These are phyloP conservation scores for Myodes glareolus DNA, from an alignment of 2,113 vertebrate species.

Conservation along the genomic window DNA sequence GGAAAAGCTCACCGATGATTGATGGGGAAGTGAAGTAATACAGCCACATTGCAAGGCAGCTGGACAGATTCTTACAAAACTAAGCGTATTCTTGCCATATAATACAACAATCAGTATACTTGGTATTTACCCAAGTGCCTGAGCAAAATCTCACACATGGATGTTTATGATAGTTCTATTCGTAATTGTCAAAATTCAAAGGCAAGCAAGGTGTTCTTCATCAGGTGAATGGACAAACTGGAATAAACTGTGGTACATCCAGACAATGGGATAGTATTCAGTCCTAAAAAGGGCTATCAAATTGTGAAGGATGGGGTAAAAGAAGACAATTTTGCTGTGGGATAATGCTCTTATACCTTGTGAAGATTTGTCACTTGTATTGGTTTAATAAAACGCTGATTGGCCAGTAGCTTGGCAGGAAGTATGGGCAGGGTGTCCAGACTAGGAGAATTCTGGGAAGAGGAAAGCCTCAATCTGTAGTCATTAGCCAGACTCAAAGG, in stretches of 20 bases:
- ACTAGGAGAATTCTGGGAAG: too few relatives aligned
- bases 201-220: background rate
- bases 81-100: background rate
- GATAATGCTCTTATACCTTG: too few relatives aligned
- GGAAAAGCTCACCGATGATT: background rate
- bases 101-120: background rate
- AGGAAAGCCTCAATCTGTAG: too few relatives aligned
- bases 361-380: too few relatives aligned
- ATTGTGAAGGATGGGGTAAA: background rate
- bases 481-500: too few relatives aligned
- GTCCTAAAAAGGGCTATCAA: background rate
- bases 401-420: too few relatives aligned
- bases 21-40: background rate
- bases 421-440: too few relatives aligned
- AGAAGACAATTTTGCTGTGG: background rate
- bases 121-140: background rate
- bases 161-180: background rate
- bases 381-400: too few relatives aligned
- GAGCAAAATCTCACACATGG: background rate
- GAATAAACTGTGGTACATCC: background rate
- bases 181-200: too few relatives aligned
- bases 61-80: background rate
- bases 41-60: background rate
- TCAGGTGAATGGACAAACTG: background rate
- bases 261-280: background rate